Percentiles rank a stretch among this genome's conserved stretches.
These are phyloP conservation scores for Holotrichia oblita DNA, from an alignment of 1,140 invertebrate genomes.

Conservation along the genomic window DNA sequence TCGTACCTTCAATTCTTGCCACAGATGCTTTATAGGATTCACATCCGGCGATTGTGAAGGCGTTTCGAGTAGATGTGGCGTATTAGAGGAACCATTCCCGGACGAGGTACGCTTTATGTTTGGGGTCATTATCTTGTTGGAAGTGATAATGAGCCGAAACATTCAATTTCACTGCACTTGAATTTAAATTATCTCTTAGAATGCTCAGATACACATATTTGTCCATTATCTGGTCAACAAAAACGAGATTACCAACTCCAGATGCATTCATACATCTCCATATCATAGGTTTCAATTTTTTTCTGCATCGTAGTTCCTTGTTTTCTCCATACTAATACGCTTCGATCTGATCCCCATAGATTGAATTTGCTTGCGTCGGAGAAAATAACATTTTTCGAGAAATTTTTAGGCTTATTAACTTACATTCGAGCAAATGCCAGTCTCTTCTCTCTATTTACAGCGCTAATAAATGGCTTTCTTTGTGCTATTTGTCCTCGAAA, in stretches of 20 bases:
- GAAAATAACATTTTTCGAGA: neutral
- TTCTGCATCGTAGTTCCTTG: neutral
- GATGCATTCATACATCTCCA: conserved; percentile 15
- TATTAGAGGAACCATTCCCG: conserved; percentile 52
- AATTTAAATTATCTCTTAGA: conserved; percentile 20
- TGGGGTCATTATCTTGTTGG: conserved; percentile 57
- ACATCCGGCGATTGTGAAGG: conserved; percentile 58
- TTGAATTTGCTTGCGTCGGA: conserved; percentile 32
- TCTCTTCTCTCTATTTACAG: conserved; percentile 11
- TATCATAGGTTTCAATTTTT: neutral
- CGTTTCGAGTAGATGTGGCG: conserved; percentile 50
- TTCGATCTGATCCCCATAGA: neutral
- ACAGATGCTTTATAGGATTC: conserved; percentile 58
- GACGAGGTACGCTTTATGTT: conserved; percentile 52
- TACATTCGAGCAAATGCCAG: conserved; percentile 3
- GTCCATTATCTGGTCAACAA: conserved; percentile 20
- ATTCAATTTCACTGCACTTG: conserved; percentile 29
- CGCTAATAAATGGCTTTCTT: conserved; percentile 30
- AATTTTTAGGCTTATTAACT: conserved; percentile 4
- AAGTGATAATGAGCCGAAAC: conserved; percentile 51
- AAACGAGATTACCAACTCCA: conserved; percentile 1
- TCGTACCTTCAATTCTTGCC: conserved; percentile 52
- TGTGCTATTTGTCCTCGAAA: neutral
- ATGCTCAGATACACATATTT: conserved; percentile 9
- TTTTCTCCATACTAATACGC: conserved; percentile 10